These are phyloP conservation scores for Silurus asotus DNA, from an alignment of 2,113 vertebrate genomes.

Conservation along the genomic window DNA sequence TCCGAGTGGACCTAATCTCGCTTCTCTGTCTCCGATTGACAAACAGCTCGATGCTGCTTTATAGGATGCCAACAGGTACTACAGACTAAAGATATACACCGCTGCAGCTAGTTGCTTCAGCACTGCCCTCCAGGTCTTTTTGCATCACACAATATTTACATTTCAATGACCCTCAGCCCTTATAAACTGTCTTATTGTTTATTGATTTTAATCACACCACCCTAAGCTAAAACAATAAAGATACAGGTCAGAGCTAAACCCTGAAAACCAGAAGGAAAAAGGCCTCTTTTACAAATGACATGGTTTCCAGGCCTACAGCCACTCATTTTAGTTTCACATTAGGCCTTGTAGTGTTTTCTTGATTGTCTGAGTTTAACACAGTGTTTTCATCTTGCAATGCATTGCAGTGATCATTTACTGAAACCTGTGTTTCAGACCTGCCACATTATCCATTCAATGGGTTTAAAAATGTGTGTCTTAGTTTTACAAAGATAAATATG, in stretches of 20 bases:
- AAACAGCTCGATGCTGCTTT: slow-evolving; percentile 68
- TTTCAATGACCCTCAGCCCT: slow-evolving; percentile 17
- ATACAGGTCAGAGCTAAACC: not conserved
- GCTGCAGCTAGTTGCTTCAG: slow-evolving; percentile 63
- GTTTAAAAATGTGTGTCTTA: not conserved
- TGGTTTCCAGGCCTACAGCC: not conserved
- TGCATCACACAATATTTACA: slow-evolving; percentile 51
- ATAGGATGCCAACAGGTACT: slow-evolving; percentile 67
- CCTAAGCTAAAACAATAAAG: not conserved
- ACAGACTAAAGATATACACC: slow-evolving; percentile 67
- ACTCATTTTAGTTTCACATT: not conserved
- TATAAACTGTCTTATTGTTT: slow-evolving; percentile 44
- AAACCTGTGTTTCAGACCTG: not conserved
- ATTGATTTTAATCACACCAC: slow-evolving; percentile 18
- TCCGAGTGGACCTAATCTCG: slow-evolving; percentile 50
- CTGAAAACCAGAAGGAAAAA: not conserved
- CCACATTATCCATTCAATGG: not conserved
- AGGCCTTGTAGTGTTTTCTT: not conserved
- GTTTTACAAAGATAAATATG: not conserved
- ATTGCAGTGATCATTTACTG: not conserved
- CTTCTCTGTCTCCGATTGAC: slow-evolving; percentile 62
- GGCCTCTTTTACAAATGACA: not conserved
- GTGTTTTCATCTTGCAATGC: not conserved
- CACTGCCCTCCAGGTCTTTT: slow-evolving; percentile 70
- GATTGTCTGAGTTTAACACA: not conserved